Percentiles rank a stretch among this genome's conserved stretches.
These are phyloP conservation scores for Felis catus DNA, from an alignment of 2,113 vertebrate genomes.

Conservation along the genomic window DNA sequence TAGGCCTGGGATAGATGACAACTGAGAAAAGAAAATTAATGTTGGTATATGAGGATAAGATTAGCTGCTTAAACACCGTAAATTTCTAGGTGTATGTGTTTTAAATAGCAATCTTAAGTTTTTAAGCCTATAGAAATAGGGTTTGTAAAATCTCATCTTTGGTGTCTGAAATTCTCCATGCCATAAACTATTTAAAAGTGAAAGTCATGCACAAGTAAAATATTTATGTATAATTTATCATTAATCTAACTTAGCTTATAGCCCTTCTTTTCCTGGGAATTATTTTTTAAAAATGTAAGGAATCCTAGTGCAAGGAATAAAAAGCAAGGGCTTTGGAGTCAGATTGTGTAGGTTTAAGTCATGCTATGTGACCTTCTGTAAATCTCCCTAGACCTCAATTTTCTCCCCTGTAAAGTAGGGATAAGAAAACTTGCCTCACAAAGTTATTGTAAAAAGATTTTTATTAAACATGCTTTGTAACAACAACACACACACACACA, in stretches of 20 bases:
- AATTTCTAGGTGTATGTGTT: not conserved
- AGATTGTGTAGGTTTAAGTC: not conserved
- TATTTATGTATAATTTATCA: conserved; percentile 24
- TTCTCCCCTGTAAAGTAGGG: not conserved
- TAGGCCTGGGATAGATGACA: conserved; percentile 97
- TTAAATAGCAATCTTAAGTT: not conserved
- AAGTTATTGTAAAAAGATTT: not conserved
- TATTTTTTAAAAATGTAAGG: not conserved
- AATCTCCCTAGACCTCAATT: not conserved
- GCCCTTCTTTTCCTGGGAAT: not conserved
- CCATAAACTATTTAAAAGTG: conserved; percentile 14
- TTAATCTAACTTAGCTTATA: conserved; percentile 3
- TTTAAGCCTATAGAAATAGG: not conserved
- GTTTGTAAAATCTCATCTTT: conserved; percentile 16
- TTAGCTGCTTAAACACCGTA: not conserved
- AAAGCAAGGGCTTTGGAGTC: not conserved
- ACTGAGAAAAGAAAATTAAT: conserved; percentile 83
- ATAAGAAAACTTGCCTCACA: not conserved
- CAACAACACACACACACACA: not conserved
- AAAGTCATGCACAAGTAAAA: conserved; percentile 6
- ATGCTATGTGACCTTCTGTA: not conserved
- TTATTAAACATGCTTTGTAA: not conserved
- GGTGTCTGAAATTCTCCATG: conserved; percentile 1
- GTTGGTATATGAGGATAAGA: not conserved
- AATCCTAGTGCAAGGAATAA: not conserved